phyloP scores from a whole-genome alignment of 2,113 vertebrate species.

The Canis aureus region DNA sequence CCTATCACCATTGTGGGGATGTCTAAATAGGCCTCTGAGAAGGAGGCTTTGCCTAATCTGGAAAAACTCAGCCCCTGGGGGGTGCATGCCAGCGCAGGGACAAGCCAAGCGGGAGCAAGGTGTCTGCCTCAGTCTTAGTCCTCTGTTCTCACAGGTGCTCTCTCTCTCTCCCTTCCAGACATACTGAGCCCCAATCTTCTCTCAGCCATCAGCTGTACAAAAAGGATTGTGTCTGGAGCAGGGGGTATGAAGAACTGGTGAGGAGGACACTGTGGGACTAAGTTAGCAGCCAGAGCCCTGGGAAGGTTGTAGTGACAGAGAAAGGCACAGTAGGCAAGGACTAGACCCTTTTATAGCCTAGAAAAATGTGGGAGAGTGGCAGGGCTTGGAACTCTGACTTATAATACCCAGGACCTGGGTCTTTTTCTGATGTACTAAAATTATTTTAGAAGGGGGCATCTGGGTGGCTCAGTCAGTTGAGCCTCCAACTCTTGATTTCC shows the following conservation, averaged over 20 bases:
- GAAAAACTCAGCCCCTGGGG: background rate
- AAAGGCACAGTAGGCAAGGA: background rate
- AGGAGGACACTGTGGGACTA: background rate
- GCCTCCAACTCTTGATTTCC: background rate
- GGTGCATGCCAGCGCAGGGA: background rate
- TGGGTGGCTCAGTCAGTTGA: background rate
- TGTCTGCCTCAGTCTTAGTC: background rate
- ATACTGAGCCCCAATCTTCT: conserved; percentile 61
- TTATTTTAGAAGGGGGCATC: background rate
- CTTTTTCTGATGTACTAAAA: background rate
- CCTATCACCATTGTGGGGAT: background rate
- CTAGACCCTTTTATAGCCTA: background rate
- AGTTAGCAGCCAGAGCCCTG: background rate
- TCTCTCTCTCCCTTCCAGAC: conserved; percentile 60
- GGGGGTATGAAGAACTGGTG: conserved; percentile 77
- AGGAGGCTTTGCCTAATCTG: background rate
- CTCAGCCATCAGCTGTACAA: conserved; percentile 61
- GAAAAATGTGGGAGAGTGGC: background rate
- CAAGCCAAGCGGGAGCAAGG: background rate
- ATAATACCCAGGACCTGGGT: background rate
- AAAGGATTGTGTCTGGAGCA: conserved; percentile 63
- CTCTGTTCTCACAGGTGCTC: background rate
- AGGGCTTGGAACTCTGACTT: background rate
- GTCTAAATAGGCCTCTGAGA: background rate
- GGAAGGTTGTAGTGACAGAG: background rate